Evolutionary conservation across 2,797 vertebrate genomes (phyloP).

Genomic region (Picus viridis): DNA sequence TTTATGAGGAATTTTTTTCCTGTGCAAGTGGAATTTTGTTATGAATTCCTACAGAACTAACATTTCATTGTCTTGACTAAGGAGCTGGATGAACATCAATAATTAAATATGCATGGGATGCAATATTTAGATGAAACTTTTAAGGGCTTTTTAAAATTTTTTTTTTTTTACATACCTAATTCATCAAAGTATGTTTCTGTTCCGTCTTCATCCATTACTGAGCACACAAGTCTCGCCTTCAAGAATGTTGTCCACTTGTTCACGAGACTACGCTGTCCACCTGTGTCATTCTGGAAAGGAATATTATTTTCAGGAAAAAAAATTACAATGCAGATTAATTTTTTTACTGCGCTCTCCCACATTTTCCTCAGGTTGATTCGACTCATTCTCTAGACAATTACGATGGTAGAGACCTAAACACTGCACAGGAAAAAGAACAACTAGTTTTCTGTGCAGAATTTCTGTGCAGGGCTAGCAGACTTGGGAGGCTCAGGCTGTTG

Average conservation of each 20-base stretch:
- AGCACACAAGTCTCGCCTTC: slow-evolving; percentile 95
- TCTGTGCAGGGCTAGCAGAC: background rate
- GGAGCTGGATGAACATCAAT: background rate
- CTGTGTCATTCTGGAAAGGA: slow-evolving; percentile 89
- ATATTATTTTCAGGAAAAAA: background rate
- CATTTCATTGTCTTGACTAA: background rate
- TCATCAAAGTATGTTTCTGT: slow-evolving; percentile 97
- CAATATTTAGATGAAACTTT: background rate
- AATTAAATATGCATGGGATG: background rate
- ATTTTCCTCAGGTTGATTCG: background rate
- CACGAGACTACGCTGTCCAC: slow-evolving; percentile 95
- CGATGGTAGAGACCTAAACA: background rate
- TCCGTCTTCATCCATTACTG: slow-evolving; percentile 94
- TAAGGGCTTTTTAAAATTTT: background rate
- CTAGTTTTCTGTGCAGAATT: background rate
- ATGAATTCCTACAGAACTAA: background rate
- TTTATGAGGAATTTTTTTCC: background rate
- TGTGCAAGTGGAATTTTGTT: background rate
- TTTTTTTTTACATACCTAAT: slow-evolving; percentile 81
- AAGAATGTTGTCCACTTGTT: slow-evolving; percentile 99
- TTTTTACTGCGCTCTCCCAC: background rate
- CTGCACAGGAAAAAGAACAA: background rate
- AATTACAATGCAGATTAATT: background rate
- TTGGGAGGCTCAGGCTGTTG: background rate
- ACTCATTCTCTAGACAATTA: background rate